Conservation (phyloP, 2,113 vertebrate genomes). For the Felis chaus region DNA sequence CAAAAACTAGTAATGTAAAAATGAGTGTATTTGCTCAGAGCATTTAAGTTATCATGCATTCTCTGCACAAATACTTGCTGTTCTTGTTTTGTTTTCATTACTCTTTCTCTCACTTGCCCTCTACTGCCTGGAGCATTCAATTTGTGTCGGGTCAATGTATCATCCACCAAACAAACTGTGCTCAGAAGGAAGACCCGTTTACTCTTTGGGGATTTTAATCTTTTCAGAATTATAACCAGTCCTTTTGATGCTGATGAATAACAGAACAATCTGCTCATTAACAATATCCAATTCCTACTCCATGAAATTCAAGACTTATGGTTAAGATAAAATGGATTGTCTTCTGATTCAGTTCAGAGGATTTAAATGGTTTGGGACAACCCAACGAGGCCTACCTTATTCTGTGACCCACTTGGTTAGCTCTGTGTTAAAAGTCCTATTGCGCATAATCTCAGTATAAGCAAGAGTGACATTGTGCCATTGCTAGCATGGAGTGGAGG, state of each 20-base stretch:
- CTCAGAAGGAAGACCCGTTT: neutral
- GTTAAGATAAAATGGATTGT: neutral
- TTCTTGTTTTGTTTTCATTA: neutral
- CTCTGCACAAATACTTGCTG: too few relatives aligned
- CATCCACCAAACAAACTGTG: neutral
- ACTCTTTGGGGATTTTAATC: neutral
- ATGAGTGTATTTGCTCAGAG: neutral
- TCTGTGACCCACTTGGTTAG: neutral
- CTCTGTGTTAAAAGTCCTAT: neutral
- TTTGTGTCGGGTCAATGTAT: neutral
- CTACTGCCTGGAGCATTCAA: neutral
- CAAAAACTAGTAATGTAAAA: neutral
- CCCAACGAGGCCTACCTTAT: neutral
- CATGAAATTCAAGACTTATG: neutral
- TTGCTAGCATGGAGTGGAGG: neutral
- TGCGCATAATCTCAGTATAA: neutral
- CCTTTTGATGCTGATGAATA: neutral
- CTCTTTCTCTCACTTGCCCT: neutral
- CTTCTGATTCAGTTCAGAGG: neutral
- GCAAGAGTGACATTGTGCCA: neutral
- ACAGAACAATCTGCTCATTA: neutral
- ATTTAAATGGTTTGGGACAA: neutral
- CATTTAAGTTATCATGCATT: neutral
- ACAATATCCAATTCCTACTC: neutral
- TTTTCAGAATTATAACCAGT: neutral